Conservation (phyloP, 2,797 vertebrate genomes). For the Channa striata region DNA sequence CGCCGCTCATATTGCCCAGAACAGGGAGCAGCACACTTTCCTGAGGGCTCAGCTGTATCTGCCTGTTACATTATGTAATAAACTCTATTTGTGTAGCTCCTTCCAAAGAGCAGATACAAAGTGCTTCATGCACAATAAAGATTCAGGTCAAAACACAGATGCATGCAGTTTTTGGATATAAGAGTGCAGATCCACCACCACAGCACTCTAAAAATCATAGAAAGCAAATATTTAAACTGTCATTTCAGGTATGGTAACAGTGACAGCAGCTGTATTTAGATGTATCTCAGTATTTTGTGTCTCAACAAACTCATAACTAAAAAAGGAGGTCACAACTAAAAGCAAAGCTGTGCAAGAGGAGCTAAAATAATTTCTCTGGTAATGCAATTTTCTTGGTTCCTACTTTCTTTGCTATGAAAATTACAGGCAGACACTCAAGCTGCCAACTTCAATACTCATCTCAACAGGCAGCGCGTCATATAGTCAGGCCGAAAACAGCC, state of each 20-base stretch:
- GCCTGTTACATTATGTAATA: constrained; percentile 68
- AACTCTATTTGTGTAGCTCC: constrained; percentile 66
- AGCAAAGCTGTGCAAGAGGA: constrained; percentile 30
- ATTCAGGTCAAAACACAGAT: constrained; percentile 52
- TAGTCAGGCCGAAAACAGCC: constrained; percentile 62
- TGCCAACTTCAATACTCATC: constrained; percentile 80
- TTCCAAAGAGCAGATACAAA: constrained; percentile 37
- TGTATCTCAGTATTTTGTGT: constrained; percentile 20
- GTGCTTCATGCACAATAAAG: constrained; percentile 61
- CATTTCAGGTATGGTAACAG: neutral
- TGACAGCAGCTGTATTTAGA: constrained; percentile 40
- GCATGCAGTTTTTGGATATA: constrained; percentile 29
- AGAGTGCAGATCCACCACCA: constrained; percentile 45
- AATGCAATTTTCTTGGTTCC: constrained; percentile 62
- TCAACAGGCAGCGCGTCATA: constrained; percentile 76
- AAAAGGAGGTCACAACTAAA: constrained; percentile 15
- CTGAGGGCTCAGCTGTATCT: constrained; percentile 73
- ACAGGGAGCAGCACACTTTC: constrained; percentile 69
- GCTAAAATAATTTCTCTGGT: constrained; percentile 43
- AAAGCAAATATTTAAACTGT: constrained; percentile 10
- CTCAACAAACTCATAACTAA: constrained; percentile 29
- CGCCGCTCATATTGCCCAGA: constrained; percentile 73
- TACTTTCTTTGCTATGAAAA: constrained; percentile 70
- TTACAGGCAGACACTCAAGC: constrained; percentile 68
- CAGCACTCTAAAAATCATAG: constrained; percentile 57